Evolutionary conservation across 2,113 vertebrate genomes (phyloP).

Genomic region (Neogobius melanostomus): DNA sequence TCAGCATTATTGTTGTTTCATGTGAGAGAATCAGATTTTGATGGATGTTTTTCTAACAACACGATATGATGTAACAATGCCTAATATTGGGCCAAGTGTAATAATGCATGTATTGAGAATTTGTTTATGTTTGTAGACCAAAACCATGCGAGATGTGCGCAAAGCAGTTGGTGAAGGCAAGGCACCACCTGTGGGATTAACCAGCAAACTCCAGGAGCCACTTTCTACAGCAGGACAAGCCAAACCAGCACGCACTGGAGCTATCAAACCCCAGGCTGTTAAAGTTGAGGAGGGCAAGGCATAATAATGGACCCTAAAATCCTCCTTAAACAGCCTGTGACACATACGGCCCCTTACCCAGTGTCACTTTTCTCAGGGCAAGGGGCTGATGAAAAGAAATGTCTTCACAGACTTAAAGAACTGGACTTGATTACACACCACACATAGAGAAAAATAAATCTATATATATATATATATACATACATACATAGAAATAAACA

Average conservation of each 20-base stretch:
- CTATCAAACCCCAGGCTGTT: constrained; percentile 90
- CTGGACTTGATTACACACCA: constrained; percentile 72
- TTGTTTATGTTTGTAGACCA: constrained; percentile 76
- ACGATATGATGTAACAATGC: background rate
- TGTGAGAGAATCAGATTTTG: background rate
- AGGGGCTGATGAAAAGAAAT: constrained; percentile 46
- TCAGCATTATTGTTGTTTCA: background rate
- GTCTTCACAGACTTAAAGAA: constrained; percentile 57
- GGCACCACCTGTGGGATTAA: constrained; percentile 74
- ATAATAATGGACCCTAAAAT: constrained; percentile 70
- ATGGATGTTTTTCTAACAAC: background rate
- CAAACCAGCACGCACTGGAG: constrained; percentile 87
- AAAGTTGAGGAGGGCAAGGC: constrained; percentile 93
- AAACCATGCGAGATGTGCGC: constrained; percentile 79
- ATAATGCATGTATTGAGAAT: background rate
- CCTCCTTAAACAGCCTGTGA: constrained; percentile 47
- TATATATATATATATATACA: constrained; percentile 74
- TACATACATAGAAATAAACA: constrained; percentile 74
- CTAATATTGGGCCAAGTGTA: background rate
- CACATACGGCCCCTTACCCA: constrained; percentile 40
- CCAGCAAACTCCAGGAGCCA: constrained; percentile 86
- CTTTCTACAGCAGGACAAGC: constrained; percentile 76
- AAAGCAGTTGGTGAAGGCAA: constrained; percentile 80
- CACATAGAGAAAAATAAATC: constrained; percentile 58
- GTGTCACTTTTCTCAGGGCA: constrained; percentile 25